Base-by-base conservation (phyloP, 2,113 vertebrate genomes). In the Empidonax alnorum region DNA sequence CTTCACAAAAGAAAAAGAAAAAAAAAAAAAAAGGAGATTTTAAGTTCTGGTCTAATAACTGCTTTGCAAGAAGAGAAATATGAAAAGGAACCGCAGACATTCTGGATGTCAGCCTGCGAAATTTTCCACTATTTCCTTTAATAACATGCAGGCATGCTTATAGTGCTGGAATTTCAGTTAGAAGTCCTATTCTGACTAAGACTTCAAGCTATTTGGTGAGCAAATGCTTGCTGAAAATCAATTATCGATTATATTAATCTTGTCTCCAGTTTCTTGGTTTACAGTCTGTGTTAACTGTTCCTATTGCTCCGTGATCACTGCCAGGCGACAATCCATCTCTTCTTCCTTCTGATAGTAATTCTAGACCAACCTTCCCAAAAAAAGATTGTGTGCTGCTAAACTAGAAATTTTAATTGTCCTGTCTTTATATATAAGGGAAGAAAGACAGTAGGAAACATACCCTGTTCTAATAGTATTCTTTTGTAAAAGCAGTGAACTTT, bases 81-180 rank as follows among this genome's bases (percentile, higher is more conserved):
- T 94, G 96, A 94, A 97, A 95, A 96, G 87, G 96, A 98, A 96
- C 97, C 90, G 12, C 97, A 97, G 97, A 97, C 97, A 1, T 98
- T 97, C 96, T 98, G 98, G 98, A 98, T 97, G 95, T 97, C 82
- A 97, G 97, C 97, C 97, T 98, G 96, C 89, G 90, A 98, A 97
- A 97, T 96, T 98, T 98, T 98, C 97, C 97, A 96, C 96, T 94
- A 94, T 96, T 98, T 97, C 92, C 78, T 94, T 97, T 97, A 97
- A 96, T 96, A 97, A 96, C 89, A 87, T 81, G 96, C 89, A 95
- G 96, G 83, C 96, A 72, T 91, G 84, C 93, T 97, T 94, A 58
- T 85, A 39, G 66, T 95, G 72, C 87, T 96, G 84, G 90, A 96
- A 75, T 94, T 96, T 73, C 58, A 72, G 89, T 90, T 93, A 94